phyloP scores from a whole-genome alignment of 2,113 vertebrate species.

The Electrona antarctica region DNA sequence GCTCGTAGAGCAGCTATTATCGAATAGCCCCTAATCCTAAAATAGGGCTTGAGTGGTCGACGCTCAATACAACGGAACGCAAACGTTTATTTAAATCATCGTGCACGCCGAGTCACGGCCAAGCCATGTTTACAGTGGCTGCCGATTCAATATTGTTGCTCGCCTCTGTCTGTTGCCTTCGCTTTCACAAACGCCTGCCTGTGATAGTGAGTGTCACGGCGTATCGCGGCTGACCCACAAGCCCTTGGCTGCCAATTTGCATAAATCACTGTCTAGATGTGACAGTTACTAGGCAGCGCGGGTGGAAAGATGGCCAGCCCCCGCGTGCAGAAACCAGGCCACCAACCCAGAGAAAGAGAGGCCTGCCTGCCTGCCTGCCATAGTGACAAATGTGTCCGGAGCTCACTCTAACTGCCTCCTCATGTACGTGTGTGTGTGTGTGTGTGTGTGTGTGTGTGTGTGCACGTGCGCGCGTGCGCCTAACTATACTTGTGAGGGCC shows the following conservation, averaged over 20 bases:
- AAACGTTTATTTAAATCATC: not conserved
- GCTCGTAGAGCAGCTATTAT: no score
- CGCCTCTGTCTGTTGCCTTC: conserved; percentile 46
- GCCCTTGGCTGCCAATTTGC: conserved; percentile 75
- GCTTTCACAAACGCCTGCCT: conserved; percentile 48
- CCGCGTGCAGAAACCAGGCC: conserved; percentile 75
- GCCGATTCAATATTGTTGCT: conserved; percentile 18
- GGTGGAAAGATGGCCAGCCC: conserved; percentile 62
- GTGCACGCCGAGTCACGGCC: no score
- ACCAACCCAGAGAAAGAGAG: conserved; percentile 71
- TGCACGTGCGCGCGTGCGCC: conserved; percentile 10
- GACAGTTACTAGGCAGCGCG: conserved; percentile 78
- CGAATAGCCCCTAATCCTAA: no score
- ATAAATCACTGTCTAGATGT: conserved; percentile 76
- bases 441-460: conserved; percentile 1
- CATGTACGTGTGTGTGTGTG: conserved; percentile 19
- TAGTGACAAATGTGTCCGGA: conserved; percentile 76
- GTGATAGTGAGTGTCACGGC: conserved; percentile 55
- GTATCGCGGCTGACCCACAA: conserved; percentile 72
- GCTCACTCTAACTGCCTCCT: conserved; percentile 61
- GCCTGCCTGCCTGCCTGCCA: conserved; percentile 63
- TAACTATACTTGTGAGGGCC: not conserved
- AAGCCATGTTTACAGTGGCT: not conserved
- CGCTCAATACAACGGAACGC: not conserved
- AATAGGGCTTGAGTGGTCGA: no score